A percentile compares a stretch with the other conserved stretches of the same genome.
Evolutionary conservation across 2,113 vertebrate genomes (phyloP).

Genomic region (Aspiorhynchus laticeps): DNA sequence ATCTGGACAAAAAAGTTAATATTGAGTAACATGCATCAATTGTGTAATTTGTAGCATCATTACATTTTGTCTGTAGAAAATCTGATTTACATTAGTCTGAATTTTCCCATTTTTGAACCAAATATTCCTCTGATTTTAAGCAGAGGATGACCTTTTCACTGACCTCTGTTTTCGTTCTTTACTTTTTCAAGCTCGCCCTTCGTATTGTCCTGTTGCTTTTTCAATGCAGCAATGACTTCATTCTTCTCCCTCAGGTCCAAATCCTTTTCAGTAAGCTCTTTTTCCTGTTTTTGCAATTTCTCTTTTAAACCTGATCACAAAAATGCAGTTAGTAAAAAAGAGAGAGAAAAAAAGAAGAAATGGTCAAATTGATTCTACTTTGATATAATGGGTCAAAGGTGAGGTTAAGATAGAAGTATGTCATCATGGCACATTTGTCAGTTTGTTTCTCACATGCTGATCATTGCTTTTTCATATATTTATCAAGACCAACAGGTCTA

Average conservation of each 20-base stretch:
- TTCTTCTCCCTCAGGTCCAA: conserved; percentile 48
- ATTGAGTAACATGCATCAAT: not conserved
- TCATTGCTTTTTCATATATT: not conserved
- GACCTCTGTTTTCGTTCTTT: conserved; percentile 50
- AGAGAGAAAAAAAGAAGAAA: not conserved
- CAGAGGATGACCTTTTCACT: conserved; percentile 23
- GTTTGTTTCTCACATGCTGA: conserved; percentile 1
- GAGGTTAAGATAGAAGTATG: not conserved
- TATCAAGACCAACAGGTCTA: not conserved
- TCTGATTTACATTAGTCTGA: not conserved
- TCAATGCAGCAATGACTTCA: not conserved
- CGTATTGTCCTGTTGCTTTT: conserved; percentile 15
- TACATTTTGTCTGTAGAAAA: not conserved
- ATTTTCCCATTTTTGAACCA: not conserved
- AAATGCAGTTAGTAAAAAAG: not conserved
- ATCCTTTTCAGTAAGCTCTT: conserved; percentile 44
- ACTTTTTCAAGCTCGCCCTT: conserved; percentile 13
- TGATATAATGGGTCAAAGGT: not conserved
- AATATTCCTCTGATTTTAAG: not conserved
- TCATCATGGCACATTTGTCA: not conserved
- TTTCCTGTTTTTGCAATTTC: not conserved
- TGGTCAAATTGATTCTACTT: not conserved
- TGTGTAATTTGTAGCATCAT: not conserved
- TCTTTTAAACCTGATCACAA: conserved; percentile 39
- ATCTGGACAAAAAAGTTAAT: not conserved